phyloP scores from a whole-genome alignment of 2,113 vertebrate genomes.

The Lampris megalopsis region DNA sequence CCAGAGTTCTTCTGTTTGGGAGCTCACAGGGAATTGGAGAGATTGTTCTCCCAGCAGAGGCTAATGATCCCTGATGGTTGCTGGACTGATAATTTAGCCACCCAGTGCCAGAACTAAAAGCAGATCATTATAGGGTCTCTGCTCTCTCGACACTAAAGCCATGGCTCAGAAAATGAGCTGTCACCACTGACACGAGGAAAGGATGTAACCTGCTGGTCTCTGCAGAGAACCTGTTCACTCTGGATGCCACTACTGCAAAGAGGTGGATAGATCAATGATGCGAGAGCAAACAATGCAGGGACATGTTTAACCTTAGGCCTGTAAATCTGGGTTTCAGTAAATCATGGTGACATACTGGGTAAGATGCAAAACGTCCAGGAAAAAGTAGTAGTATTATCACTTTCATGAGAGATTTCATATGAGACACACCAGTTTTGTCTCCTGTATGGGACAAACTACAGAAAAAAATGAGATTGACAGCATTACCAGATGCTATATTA shows the following conservation, averaged over 20 bases:
- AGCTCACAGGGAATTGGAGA: constrained; percentile 54
- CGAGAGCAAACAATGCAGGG: constrained; percentile 28
- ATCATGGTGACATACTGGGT: no score
- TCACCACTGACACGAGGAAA: constrained; percentile 65
- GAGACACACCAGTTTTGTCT: no score
- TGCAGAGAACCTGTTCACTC: constrained; percentile 67
- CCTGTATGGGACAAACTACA: no score
- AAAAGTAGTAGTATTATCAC: constrained; percentile 13
- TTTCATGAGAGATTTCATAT: constrained; percentile 10
- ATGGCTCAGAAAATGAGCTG: constrained; percentile 83
- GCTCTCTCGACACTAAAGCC: constrained; percentile 70
- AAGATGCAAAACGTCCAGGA: background rate
- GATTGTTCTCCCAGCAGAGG: constrained; percentile 66
- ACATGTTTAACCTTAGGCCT: background rate
- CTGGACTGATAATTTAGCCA: constrained; percentile 73
- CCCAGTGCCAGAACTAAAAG: constrained; percentile 78
- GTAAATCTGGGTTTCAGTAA: no score
- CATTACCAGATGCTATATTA: no score
- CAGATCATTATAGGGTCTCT: constrained; percentile 82
- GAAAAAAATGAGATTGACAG: no score
- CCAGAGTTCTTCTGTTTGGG: constrained; percentile 60
- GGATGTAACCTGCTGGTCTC: constrained; percentile 63
- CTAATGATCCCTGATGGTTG: constrained; percentile 84
- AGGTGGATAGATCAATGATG: constrained; percentile 42
- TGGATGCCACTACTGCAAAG: constrained; percentile 54